These are phyloP conservation scores for Allacma fusca DNA, from an alignment of 2,888 invertebrate species.

Conservation along the genomic window DNA sequence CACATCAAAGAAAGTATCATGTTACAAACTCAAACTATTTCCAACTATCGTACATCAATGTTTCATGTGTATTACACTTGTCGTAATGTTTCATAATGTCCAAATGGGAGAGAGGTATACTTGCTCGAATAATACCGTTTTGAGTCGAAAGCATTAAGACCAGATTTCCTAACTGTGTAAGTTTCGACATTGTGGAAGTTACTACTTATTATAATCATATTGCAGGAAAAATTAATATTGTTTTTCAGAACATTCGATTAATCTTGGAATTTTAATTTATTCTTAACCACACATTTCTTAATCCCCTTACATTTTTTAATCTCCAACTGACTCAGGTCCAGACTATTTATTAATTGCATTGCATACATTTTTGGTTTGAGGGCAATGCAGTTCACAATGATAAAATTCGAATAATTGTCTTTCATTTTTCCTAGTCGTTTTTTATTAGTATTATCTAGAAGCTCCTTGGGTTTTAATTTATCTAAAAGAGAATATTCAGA, in stretches of 20 bases:
- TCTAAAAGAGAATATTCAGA: slow-evolving; percentile 61
- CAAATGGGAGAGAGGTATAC: background rate
- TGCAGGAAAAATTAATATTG: background rate
- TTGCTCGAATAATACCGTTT: background rate
- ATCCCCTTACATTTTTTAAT: slow-evolving; percentile 28
- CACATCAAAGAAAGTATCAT: too few relatives aligned
- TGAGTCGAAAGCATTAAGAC: background rate
- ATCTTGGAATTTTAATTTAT: slow-evolving; percentile 14
- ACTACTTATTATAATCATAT: background rate
- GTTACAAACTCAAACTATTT: too few relatives aligned
- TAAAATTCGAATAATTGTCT: slow-evolving; percentile 61
- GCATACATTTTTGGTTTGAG: slow-evolving; percentile 50
- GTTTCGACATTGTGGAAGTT: background rate
- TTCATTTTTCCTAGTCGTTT: slow-evolving; percentile 62
- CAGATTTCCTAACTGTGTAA: background rate
- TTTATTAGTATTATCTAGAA: slow-evolving; percentile 58
- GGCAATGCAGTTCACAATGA: slow-evolving; percentile 62
- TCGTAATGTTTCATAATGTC: background rate
- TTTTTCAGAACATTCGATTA: slow-evolving; percentile 15
- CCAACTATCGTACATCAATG: too few relatives aligned
- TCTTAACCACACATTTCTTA: background rate
- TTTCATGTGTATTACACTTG: too few relatives aligned
- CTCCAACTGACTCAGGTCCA: background rate
- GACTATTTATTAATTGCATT: background rate
- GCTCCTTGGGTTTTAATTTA: background rate